Percentiles rank a stretch among this genome's conserved stretches.
These are phyloP conservation scores for Ostrea denselamellosa DNA, from an alignment of 1,140 invertebrate genomes.

Conservation along the genomic window DNA sequence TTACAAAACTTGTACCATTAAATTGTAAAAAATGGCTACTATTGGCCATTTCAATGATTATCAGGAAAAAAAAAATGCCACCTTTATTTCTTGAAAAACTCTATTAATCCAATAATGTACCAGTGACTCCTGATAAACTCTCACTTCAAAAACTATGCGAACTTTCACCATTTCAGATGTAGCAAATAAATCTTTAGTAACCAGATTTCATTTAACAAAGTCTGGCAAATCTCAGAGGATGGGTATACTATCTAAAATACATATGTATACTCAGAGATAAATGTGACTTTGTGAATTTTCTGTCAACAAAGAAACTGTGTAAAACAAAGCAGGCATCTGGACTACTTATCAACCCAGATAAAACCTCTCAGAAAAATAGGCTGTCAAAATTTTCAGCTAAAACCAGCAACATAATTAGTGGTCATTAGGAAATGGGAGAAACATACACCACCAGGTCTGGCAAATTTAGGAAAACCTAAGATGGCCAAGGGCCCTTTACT, in stretches of 20 bases:
- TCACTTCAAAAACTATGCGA: conserved; percentile 19
- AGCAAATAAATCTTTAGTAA: conserved; percentile 13
- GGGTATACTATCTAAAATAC: conserved; percentile 19
- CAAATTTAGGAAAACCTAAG: background rate
- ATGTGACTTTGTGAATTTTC: background rate
- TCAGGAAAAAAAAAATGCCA: conserved; percentile 1
- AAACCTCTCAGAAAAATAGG: conserved; percentile 32
- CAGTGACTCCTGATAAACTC: background rate
- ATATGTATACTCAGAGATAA: background rate
- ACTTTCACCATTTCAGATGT: background rate
- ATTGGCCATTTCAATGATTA: conserved; percentile 8
- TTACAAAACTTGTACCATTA: conserved; percentile 20
- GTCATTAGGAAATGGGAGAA: conserved; percentile 22
- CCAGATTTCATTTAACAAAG: background rate
- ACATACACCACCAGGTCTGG: background rate
- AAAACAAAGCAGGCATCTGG: conserved; percentile 34
- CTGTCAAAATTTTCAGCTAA: conserved; percentile 34
- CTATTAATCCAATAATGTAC: conserved; percentile 13
- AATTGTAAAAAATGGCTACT: conserved; percentile 33
- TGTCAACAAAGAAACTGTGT: conserved; percentile 12
- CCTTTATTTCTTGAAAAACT: conserved; percentile 12
- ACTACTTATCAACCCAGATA: conserved; percentile 13
- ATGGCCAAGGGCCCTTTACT: background rate
- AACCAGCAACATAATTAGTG: conserved; percentile 25
- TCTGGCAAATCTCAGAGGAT: conserved; percentile 8